Conservation (phyloP, 2,797 vertebrate species). For the Iguana delicatissima region DNA sequence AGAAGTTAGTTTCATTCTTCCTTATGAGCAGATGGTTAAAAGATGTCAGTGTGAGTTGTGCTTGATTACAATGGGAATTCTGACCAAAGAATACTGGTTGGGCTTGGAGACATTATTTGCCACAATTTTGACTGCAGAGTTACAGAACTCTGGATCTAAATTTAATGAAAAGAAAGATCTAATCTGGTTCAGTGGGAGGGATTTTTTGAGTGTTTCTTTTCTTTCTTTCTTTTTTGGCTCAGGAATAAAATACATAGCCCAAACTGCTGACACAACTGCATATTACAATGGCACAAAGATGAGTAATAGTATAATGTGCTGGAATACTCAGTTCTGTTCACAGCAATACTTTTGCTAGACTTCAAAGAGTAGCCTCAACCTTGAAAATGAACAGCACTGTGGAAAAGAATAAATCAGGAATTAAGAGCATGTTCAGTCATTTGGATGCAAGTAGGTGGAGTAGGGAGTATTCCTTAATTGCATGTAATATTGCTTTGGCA, state of each 20-base stretch:
- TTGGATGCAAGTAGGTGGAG: constrained; percentile 73
- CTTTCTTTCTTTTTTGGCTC: constrained; percentile 43
- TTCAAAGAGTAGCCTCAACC: constrained; percentile 72
- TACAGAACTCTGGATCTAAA: constrained; percentile 25
- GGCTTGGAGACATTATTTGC: not conserved
- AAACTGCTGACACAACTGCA: constrained; percentile 71
- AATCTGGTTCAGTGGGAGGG: constrained; percentile 46
- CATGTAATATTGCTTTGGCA: constrained; percentile 61
- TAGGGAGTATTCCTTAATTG: constrained; percentile 73
- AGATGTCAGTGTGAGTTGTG: not conserved
- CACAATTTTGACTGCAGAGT: constrained; percentile 1
- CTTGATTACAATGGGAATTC: constrained; percentile 9
- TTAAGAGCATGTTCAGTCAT: constrained; percentile 73
- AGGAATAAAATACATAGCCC: constrained; percentile 42
- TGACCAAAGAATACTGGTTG: not conserved
- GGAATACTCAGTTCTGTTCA: constrained; percentile 70
- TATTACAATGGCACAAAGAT: constrained; percentile 49
- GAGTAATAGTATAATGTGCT: constrained; percentile 71
- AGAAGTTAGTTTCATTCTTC: not conserved
- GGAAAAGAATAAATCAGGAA: constrained; percentile 60
- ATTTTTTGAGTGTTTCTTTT: too few relatives aligned
- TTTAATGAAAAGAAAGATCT: constrained; percentile 41
- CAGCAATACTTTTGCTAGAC: constrained; percentile 64
- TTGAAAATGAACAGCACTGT: constrained; percentile 69
- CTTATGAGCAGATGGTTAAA: not conserved